Evolutionary conservation across 2,797 vertebrate species (phyloP).

Genomic region (Paguma larvata): DNA sequence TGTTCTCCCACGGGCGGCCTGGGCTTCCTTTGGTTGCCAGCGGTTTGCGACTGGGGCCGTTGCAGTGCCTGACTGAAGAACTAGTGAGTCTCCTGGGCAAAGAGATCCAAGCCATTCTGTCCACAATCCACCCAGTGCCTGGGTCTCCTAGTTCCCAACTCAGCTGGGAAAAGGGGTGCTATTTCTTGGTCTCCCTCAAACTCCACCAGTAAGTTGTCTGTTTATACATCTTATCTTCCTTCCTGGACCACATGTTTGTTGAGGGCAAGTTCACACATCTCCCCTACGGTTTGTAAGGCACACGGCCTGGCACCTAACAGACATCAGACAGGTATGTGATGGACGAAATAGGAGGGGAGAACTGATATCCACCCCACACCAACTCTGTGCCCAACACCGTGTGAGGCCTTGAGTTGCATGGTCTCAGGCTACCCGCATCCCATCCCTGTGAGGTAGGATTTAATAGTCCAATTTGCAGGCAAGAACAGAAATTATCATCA

Average conservation of each 20-base stretch:
- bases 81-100: neutral
- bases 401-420: neutral
- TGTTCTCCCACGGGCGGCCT: neutral
- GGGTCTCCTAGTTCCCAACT: neutral
- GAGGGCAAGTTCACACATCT: slow-evolving; percentile 17
- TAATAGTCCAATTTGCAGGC: slow-evolving; percentile 12
- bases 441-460: neutral
- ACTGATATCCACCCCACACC: neutral
- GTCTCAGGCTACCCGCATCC: neutral
- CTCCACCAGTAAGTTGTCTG: neutral
- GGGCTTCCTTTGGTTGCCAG: neutral
- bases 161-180: neutral
- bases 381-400: neutral
- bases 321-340: neutral
- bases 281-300: neutral
- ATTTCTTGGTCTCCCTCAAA: neutral
- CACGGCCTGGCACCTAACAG: neutral
- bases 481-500: slow-evolving; percentile 16
- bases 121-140: neutral
- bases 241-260: neutral
- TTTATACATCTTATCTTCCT: neutral
- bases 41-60: too few species aligned
- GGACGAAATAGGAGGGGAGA: neutral
- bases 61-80: neutral
- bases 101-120: neutral